Conservation (phyloP, 2,888 invertebrate species). For the Choristoneura rosaceana region DNA sequence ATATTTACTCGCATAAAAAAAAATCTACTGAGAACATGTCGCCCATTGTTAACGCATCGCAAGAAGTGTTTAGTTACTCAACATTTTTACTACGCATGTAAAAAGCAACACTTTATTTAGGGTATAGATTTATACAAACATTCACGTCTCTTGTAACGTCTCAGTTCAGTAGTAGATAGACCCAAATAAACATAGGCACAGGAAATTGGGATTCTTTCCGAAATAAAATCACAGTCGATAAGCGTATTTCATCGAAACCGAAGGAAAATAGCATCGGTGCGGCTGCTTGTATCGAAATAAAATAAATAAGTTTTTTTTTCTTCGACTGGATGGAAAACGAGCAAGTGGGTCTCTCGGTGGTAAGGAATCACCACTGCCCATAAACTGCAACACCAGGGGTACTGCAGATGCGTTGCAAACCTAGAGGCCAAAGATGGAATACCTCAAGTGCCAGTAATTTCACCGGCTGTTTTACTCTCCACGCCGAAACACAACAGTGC, state of each 20-base stretch:
- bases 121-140: not conserved
- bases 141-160: not conserved
- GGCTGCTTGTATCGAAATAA: slow-evolving; percentile 30
- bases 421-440: no score
- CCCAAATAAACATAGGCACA: slow-evolving; percentile 18
- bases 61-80: not conserved
- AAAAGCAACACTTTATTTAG: not conserved
- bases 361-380: no score
- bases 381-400: no score
- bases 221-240: slow-evolving; percentile 20
- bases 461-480: no score
- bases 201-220: slow-evolving; percentile 21
- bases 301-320: no score
- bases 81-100: not conserved
- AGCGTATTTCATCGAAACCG: slow-evolving; percentile 6
- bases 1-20: no score
- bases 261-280: slow-evolving; percentile 10
- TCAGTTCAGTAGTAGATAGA: slow-evolving; percentile 2
- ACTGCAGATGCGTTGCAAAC: no score
- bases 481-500: no score
- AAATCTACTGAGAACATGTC: no score
- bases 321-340: no score
- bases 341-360: no score
- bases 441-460: no score
- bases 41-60: not conserved